Evolutionary conservation across 2,113 vertebrate species (phyloP).

Genomic region (Scytalopus superciliaris): DNA sequence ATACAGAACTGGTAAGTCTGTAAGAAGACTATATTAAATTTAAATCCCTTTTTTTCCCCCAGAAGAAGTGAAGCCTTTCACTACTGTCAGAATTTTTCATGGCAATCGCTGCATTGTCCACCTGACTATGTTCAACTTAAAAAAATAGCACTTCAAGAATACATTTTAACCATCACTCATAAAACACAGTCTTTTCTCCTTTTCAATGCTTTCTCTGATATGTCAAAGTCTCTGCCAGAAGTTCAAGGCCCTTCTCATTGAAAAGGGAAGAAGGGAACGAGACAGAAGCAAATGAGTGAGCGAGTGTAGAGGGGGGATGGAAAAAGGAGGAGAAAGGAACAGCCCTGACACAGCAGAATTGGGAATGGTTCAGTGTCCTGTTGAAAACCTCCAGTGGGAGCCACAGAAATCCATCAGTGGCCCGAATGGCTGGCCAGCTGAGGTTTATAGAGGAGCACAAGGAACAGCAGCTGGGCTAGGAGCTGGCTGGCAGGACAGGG

Average conservation of each 20-base stretch:
- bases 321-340: background rate
- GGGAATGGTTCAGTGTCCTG: background rate
- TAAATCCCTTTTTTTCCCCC: background rate
- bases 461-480: background rate
- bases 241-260: conserved; percentile 8
- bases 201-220: background rate
- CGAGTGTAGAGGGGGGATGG: accelerated
- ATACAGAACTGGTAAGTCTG: background rate
- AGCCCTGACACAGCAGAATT: background rate
- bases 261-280: background rate
- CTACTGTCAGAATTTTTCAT: background rate
- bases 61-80: background rate
- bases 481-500: background rate
- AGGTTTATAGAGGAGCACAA: accelerated
- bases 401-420: background rate
- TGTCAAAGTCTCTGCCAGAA: conserved; percentile 8
- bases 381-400: background rate
- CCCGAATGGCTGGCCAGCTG: background rate
- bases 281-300: background rate
- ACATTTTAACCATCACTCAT: background rate
- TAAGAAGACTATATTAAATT: background rate
- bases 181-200: background rate
- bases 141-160: background rate
- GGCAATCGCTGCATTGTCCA: background rate
- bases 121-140: background rate